These are phyloP conservation scores for Campylorhamphus procurvoides DNA, from an alignment of 2,113 vertebrate species.

Conservation along the genomic window DNA sequence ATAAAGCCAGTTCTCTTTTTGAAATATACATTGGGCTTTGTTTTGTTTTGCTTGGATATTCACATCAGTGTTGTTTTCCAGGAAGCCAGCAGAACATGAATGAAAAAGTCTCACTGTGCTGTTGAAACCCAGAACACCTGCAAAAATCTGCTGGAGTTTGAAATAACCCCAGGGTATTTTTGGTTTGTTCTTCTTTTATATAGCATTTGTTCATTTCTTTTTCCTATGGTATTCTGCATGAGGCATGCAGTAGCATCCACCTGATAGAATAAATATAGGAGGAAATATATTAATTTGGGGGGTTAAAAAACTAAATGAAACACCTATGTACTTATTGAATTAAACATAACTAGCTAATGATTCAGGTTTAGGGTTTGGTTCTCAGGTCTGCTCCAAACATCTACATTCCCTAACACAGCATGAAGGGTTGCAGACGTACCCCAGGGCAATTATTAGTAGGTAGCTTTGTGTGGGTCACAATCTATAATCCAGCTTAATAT, in stretches of 20 bases:
- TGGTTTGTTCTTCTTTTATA: background rate
- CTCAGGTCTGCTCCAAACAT: background rate
- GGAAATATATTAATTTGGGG: background rate
- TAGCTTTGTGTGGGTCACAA: background rate
- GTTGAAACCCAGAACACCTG: slow-evolving; percentile 45
- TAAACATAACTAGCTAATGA: background rate
- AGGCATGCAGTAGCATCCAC: background rate
- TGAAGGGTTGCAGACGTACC: accelerated
- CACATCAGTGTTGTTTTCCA: slow-evolving; percentile 26
- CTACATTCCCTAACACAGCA: background rate
- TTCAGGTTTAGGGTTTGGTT: background rate
- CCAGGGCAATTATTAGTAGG: background rate
- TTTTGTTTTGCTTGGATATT: slow-evolving; percentile 34
- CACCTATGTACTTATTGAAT: background rate
- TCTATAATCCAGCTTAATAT: background rate
- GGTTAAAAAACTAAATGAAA: background rate
- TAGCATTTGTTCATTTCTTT: background rate
- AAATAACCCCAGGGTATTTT: slow-evolving; percentile 40
- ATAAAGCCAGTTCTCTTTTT: slow-evolving; percentile 35
- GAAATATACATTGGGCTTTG: slow-evolving; percentile 26
- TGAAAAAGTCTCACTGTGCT: slow-evolving; percentile 43
- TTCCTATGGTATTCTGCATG: background rate
- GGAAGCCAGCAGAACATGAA: slow-evolving; percentile 43
- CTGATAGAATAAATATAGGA: background rate
- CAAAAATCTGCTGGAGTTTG: slow-evolving; percentile 46